A percentile compares a stretch with the other conserved stretches of the same genome.
phyloP scores from a whole-genome alignment of 1,140 invertebrate species.

The Panonychus citri region DNA sequence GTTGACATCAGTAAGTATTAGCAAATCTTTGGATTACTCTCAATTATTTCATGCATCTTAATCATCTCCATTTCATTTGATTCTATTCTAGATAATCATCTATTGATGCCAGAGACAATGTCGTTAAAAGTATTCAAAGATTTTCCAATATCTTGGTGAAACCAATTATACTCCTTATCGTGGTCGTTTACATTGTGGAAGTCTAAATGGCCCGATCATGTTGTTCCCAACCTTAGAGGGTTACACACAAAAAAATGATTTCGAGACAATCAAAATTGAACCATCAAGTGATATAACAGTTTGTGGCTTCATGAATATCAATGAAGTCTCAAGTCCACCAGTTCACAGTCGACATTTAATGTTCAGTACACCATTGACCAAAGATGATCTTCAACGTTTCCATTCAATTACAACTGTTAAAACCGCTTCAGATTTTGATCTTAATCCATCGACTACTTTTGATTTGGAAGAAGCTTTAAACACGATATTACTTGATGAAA shows the following conservation, averaged over 20 bases:
- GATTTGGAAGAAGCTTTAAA: slow-evolving; percentile 3
- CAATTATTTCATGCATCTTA: no score
- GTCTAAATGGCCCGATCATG: slow-evolving; percentile 42
- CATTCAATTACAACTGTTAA: neutral
- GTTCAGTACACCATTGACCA: slow-evolving; percentile 38
- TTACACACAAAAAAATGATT: slow-evolving; percentile 37
- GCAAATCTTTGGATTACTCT: no score
- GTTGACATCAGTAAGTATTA: neutral
- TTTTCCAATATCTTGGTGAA: slow-evolving; percentile 47
- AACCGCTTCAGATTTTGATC: neutral
- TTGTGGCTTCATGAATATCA: slow-evolving; percentile 54
- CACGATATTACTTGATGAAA: slow-evolving; percentile 35
- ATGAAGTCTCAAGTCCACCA: slow-evolving; percentile 74
- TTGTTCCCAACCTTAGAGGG: slow-evolving; percentile 50
- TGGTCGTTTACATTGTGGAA: slow-evolving; percentile 47
- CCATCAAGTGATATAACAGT: slow-evolving; percentile 45
- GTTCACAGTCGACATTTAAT: slow-evolving; percentile 69
- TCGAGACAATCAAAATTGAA: slow-evolving; percentile 32
- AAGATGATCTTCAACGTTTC: slow-evolving; percentile 17
- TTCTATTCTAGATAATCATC: slow-evolving; percentile 28
- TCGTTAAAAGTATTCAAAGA: slow-evolving; percentile 34
- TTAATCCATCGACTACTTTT: neutral
- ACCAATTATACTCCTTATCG: slow-evolving; percentile 51
- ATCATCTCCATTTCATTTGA: no score
- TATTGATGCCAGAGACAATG: slow-evolving; percentile 36